Conservation (phyloP, 2,888 invertebrate species). For the Nephrotoma flavescens region DNA sequence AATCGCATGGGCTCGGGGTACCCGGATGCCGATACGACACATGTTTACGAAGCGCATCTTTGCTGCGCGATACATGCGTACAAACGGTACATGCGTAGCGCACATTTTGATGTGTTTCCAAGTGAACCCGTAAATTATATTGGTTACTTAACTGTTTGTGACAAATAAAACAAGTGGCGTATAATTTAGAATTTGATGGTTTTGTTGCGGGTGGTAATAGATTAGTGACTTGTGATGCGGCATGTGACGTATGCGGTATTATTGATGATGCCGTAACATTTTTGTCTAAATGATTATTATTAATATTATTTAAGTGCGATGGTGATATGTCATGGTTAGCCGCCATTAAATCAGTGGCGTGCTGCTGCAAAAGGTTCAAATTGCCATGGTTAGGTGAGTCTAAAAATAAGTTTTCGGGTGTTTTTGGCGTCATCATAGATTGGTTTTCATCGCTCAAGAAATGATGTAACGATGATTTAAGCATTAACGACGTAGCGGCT, state of each 20-base stretch:
- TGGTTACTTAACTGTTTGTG: conserved; percentile 81
- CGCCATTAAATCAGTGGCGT: background rate
- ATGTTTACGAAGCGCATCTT: conserved; percentile 77
- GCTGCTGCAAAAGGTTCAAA: background rate
- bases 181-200: conserved; percentile 36
- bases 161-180: conserved; percentile 66
- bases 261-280: background rate
- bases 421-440: conserved; percentile 7
- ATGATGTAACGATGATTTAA: conserved; percentile 12
- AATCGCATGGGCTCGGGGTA: conserved; percentile 32
- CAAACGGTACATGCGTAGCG: conserved; percentile 78
- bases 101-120: conserved; percentile 81
- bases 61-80: conserved; percentile 71
- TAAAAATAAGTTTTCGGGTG: conserved; percentile 6
- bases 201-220: conserved; percentile 19
- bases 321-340: background rate
- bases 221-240: conserved; percentile 9
- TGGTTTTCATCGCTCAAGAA: conserved; percentile 10
- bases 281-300: background rate
- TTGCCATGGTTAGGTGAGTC: background rate
- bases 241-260: conserved; percentile 8
- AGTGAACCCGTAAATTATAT: conserved; percentile 77
- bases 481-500: conserved; percentile 12
- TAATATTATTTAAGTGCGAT: background rate
- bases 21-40: conserved; percentile 73